A percentile compares a stretch with the other conserved stretches of the same genome.
phyloP scores from a whole-genome alignment of 2,888 invertebrate genomes.

The Sericinus montela region DNA sequence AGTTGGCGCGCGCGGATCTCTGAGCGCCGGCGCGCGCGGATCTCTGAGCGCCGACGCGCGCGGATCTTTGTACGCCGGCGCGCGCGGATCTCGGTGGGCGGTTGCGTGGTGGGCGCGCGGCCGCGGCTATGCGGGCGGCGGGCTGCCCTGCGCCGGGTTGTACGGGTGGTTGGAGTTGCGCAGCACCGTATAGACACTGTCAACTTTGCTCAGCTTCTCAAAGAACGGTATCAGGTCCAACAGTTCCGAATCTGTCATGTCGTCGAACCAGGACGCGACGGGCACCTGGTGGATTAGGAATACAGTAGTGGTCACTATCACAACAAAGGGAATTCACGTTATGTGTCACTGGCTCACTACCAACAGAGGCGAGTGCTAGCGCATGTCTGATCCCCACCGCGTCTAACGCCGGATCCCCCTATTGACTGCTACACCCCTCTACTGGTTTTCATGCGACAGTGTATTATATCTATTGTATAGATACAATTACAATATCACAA shows the following conservation, averaged over 20 bases:
- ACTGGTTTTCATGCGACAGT: too few species aligned
- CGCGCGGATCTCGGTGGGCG: conserved; percentile 22
- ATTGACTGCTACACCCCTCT: too few species aligned
- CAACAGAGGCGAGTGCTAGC: too few species aligned
- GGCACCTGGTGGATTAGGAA: conserved; percentile 91
- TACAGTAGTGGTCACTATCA: too few species aligned
- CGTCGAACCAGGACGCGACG: conserved; percentile 99
- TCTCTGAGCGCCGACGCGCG: conserved; percentile 13
- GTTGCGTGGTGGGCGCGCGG: conserved; percentile 22
- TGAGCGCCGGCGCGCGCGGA: neutral
- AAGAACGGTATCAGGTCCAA: conserved; percentile 98
- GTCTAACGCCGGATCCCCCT: too few species aligned
- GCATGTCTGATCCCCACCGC: too few species aligned
- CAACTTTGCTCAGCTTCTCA: conserved; percentile 97
- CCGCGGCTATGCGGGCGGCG: conserved; percentile 65
- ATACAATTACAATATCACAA: too few species aligned
- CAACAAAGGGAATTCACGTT: too few species aligned
- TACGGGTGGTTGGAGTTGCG: conserved; percentile 95
- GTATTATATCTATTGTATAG: too few species aligned
- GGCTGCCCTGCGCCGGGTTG: conserved; percentile 75
- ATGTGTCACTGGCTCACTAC: too few species aligned
- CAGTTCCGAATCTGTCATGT: conserved; percentile 97
- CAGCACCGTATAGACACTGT: conserved; percentile 97
- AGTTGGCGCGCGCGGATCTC: neutral
- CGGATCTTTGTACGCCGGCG: neutral